phyloP scores from a whole-genome alignment of 2,113 vertebrate species.

The Quiscalus mexicanus region DNA sequence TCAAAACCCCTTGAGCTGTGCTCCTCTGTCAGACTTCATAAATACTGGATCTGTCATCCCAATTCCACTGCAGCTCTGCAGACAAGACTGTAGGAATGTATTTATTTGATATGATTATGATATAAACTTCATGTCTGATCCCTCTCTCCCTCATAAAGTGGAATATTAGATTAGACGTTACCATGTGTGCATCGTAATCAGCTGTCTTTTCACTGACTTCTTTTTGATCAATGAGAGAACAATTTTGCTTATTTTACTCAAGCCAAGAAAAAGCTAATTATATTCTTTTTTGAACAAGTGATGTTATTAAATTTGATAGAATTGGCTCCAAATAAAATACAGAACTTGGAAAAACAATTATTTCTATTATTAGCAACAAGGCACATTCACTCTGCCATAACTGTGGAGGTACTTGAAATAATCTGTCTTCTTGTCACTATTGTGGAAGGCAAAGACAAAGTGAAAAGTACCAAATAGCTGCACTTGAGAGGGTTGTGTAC shows the following conservation, averaged over 20 bases:
- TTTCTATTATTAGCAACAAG: conserved; percentile 24
- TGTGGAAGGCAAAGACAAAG: not conserved
- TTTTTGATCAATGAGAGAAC: not conserved
- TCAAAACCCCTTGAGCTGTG: conserved; percentile 15
- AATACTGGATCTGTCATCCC: conserved; percentile 36
- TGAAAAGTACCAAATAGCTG: not conserved
- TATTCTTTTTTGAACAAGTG: not conserved
- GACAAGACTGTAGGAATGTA: conserved; percentile 11
- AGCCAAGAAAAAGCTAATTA: conserved; percentile 5
- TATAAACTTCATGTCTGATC: conserved; percentile 28
- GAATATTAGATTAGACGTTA: conserved; percentile 18
- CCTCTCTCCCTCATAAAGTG: not conserved
- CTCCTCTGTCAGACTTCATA: conserved; percentile 23
- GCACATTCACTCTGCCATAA: not conserved
- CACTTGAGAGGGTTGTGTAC: not conserved
- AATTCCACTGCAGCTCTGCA: not conserved
- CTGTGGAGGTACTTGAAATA: not conserved
- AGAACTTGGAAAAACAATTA: not conserved
- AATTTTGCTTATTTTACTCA: conserved; percentile 12
- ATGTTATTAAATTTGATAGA: not conserved
- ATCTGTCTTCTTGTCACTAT: not conserved
- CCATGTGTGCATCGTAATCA: not conserved
- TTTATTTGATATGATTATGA: conserved; percentile 26
- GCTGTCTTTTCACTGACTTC: not conserved
- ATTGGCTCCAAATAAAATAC: not conserved